Conservation (phyloP, 2,797 vertebrate genomes). For the Podarcis siculus region DNA sequence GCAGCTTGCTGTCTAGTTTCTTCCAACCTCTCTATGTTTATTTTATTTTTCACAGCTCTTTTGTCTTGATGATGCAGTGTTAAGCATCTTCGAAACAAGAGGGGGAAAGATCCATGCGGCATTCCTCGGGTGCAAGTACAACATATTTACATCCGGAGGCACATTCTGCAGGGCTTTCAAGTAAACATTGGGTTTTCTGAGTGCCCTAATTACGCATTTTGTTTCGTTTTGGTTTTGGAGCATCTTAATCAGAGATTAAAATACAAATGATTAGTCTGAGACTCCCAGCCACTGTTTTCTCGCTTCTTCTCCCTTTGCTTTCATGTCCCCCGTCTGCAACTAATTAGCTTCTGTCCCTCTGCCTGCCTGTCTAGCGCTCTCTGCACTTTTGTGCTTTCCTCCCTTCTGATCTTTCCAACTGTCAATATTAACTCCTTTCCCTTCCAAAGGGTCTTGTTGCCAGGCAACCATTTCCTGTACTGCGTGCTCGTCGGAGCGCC, state of each 20-base stretch:
- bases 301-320: not conserved
- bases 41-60: not conserved
- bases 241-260: slow-evolving; percentile 10
- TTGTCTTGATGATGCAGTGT: not conserved
- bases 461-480: slow-evolving; percentile 29
- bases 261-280: not conserved
- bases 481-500: not conserved
- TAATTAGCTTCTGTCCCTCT: slow-evolving; percentile 10
- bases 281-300: not conserved
- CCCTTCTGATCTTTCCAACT: slow-evolving; percentile 24
- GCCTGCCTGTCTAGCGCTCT: slow-evolving; percentile 2
- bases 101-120: not conserved
- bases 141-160: rapidly evolving
- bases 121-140: not conserved
- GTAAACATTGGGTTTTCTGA: not conserved
- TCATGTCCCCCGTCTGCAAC: slow-evolving; percentile 9
- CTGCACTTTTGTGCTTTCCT: not conserved
- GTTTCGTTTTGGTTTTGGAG: not conserved
- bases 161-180: not conserved
- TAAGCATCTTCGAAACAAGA: not conserved
- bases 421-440: not conserved
- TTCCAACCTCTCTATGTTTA: not conserved
- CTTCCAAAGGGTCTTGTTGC: slow-evolving; percentile 44
- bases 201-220: not conserved
- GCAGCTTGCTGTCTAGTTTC: not conserved